A percentile compares a stretch with the other conserved stretches of the same genome.
Evolutionary conservation across 2,797 vertebrate genomes (phyloP).

Genomic region (Scleropages formosus): DNA sequence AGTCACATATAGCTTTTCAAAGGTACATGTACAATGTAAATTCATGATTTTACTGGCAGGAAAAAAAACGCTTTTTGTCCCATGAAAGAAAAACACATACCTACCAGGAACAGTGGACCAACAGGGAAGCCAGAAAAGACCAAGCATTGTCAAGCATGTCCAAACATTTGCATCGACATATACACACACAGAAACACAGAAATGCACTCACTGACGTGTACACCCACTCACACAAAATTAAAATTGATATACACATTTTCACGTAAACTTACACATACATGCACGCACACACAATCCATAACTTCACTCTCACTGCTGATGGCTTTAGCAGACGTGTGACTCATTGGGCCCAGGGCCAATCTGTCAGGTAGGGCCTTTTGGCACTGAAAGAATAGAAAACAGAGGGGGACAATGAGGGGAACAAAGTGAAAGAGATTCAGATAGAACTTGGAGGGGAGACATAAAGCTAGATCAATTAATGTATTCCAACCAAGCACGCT

Average conservation of each 20-base stretch:
- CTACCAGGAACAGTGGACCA: neutral
- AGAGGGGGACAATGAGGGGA: no score
- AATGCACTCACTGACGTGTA: constrained; percentile 36
- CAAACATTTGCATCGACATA: constrained; percentile 30
- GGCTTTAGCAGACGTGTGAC: neutral
- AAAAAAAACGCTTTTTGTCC: constrained; percentile 1
- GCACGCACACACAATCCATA: neutral
- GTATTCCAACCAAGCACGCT: neutral
- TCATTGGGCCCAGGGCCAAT: neutral
- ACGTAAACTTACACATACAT: constrained; percentile 26
- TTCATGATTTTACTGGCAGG: constrained; percentile 15
- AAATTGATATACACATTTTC: constrained; percentile 32
- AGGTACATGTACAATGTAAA: constrained; percentile 27
- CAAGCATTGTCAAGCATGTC: no score
- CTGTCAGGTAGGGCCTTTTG: neutral
- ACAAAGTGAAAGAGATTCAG: neutral
- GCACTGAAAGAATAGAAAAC: neutral
- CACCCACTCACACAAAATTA: constrained; percentile 37
- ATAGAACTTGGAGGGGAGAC: neutral
- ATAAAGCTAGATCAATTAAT: neutral
- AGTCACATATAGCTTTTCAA: constrained; percentile 20
- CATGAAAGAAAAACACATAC: constrained; percentile 5
- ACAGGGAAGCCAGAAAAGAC: neutral
- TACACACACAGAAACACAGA: constrained; percentile 28
- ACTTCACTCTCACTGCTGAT: neutral